Conservation (phyloP, 2,113 vertebrate genomes). For the Myiopsitta monachus region DNA sequence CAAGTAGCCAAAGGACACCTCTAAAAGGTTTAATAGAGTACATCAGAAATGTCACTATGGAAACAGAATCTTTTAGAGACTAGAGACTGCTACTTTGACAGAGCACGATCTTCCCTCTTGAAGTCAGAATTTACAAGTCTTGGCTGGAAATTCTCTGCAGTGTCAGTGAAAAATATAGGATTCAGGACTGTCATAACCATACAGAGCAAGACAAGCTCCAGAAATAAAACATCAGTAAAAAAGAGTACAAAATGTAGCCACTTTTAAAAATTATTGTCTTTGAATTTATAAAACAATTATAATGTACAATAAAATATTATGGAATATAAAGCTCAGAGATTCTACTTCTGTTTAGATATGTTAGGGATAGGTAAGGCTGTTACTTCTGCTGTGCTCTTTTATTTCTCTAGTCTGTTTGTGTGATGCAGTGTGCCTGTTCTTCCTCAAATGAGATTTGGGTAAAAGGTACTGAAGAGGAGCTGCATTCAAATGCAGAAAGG, state of each 20-base stretch:
- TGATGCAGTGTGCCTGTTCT: not conserved
- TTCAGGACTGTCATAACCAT: not conserved
- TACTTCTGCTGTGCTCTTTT: not conserved
- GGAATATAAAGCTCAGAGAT: not conserved
- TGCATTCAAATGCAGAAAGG: not conserved
- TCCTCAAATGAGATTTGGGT: not conserved
- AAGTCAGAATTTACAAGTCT: not conserved
- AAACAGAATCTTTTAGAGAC: not conserved
- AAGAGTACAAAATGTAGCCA: not conserved
- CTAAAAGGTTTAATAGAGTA: not conserved
- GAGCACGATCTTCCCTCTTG: not conserved
- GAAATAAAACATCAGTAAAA: not conserved
- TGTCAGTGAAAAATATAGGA: not conserved
- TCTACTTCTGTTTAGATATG: fast-evolving
- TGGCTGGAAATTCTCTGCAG: not conserved
- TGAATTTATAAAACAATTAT: not conserved
- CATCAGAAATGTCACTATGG: not conserved
- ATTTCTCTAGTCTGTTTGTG: not conserved
- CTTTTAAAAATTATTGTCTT: not conserved
- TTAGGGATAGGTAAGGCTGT: not conserved
- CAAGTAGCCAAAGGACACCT: not conserved
- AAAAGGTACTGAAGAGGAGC: not conserved
- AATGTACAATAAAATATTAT: not conserved
- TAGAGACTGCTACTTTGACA: not conserved
- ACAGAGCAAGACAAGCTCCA: not conserved